Percentiles rank a stretch among this genome's conserved stretches.
Conservation (phyloP, 1,140 invertebrate species). For the Heliconius melpomene region DNA sequence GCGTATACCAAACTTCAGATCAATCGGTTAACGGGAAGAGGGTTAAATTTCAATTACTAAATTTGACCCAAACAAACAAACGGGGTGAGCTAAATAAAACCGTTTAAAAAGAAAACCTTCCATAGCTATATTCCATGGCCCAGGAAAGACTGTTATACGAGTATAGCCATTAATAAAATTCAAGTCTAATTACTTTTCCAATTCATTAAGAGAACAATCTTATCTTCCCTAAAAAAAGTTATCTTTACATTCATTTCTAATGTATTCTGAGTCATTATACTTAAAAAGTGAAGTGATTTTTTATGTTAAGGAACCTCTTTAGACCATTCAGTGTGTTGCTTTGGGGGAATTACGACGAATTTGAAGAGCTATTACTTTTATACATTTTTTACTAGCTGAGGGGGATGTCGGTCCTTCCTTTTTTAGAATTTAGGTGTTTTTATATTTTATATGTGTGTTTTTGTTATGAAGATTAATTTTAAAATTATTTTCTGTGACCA, state of each 20-base stretch:
- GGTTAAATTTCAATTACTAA: too few species aligned
- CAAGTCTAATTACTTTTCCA: slow-evolving; percentile 6
- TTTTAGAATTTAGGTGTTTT: not conserved
- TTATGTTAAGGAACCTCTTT: not conserved
- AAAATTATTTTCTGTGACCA: too few species aligned
- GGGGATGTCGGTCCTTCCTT: not conserved
- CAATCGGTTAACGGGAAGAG: too few species aligned
- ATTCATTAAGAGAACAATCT: slow-evolving; percentile 11
- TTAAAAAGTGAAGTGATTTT: not conserved
- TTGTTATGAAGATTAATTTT: not conserved
- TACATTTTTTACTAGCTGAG: not conserved
- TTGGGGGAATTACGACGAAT: slow-evolving; percentile 2
- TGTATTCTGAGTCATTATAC: slow-evolving; percentile 7
- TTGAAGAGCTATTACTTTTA: not conserved
- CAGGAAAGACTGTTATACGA: not conserved
- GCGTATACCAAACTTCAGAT: too few species aligned
- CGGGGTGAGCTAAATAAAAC: too few species aligned
- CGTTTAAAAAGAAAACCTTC: too few species aligned
- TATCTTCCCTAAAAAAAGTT: not conserved
- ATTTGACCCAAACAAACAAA: too few species aligned
- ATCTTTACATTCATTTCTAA: not conserved
- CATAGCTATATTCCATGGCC: too few species aligned
- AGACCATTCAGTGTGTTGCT: not conserved
- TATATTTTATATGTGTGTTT: not conserved
- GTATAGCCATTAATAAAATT: slow-evolving; percentile 13